Conservation (phyloP, 2,113 vertebrate genomes). For the Crotalus helleri region DNA sequence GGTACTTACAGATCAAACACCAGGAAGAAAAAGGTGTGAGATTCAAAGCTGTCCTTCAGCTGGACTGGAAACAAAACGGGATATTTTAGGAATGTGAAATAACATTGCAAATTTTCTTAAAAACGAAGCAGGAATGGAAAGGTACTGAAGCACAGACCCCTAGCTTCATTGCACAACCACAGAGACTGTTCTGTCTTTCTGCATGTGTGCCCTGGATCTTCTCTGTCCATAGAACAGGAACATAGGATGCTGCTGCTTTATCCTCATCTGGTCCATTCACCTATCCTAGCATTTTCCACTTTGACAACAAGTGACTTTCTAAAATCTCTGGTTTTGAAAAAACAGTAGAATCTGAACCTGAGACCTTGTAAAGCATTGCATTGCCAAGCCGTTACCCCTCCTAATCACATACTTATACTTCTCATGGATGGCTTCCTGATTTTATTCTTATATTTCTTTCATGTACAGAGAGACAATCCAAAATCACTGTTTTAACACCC, state of each 20-base stretch:
- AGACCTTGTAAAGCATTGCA: not conserved
- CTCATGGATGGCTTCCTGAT: too few relatives aligned
- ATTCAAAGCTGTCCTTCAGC: slow-evolving; percentile 93
- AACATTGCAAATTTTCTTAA: not conserved
- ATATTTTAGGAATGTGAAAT: not conserved
- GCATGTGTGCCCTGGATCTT: not conserved
- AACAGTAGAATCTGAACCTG: not conserved
- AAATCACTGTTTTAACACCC: too few relatives aligned
- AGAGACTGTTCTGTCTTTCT: not conserved
- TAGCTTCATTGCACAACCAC: not conserved
- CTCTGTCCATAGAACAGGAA: not conserved
- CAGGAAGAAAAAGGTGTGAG: slow-evolving; percentile 94
- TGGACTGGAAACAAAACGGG: slow-evolving; percentile 80
- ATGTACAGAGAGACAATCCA: too few relatives aligned
- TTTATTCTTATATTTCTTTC: too few relatives aligned
- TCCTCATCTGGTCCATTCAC: not conserved
- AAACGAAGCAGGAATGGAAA: not conserved
- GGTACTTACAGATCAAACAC: slow-evolving; percentile 95
- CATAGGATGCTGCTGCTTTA: not conserved
- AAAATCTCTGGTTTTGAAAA: not conserved
- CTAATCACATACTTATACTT: too few relatives aligned
- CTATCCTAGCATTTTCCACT: not conserved
- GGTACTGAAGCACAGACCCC: not conserved
- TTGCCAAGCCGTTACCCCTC: not conserved
- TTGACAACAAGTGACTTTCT: not conserved